phyloP scores from a whole-genome alignment of 2,888 invertebrate genomes.

The Athalia rosae region DNA sequence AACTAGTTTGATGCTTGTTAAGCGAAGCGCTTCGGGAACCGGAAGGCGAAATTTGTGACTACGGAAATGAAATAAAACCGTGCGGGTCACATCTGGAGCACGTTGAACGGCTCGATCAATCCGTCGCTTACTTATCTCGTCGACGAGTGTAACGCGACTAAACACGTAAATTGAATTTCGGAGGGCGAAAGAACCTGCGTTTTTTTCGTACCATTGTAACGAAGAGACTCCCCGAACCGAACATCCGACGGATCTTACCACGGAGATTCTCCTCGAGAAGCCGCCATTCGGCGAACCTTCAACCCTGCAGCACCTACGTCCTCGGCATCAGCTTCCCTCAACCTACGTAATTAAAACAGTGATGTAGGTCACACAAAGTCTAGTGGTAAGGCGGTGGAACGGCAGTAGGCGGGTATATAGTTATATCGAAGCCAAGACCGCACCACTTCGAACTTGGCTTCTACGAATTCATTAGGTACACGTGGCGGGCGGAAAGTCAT shows the following conservation, averaged over 20 bases:
- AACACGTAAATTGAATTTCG: too few species aligned
- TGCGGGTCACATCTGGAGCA: too few species aligned
- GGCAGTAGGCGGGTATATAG: neutral
- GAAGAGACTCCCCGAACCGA: neutral
- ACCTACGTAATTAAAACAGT: slow-evolving; percentile 40
- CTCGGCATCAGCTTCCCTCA: neutral
- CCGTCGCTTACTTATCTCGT: too few species aligned
- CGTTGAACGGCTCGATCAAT: neutral
- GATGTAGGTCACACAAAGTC: slow-evolving; percentile 38
- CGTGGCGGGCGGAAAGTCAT: slow-evolving; percentile 28
- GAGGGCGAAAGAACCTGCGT: too few species aligned
- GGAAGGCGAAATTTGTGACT: neutral
- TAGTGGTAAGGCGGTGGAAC: slow-evolving; percentile 25
- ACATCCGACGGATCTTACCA: neutral
- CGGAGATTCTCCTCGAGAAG: neutral
- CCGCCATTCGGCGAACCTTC: slow-evolving; percentile 23
- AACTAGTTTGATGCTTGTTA: neutral
- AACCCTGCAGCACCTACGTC: neutral
- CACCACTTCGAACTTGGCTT: slow-evolving; percentile 38
- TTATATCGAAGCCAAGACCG: slow-evolving; percentile 35
- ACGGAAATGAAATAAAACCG: neutral
- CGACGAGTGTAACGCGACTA: too few species aligned
- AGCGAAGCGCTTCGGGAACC: neutral
- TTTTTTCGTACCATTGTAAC: too few species aligned
- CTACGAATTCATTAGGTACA: slow-evolving; percentile 40